Evolutionary conservation across 2,888 invertebrate species (phyloP), one percentile per base, ranked within the genome.

Genomic region (Polydesmus complanatus): DNA sequence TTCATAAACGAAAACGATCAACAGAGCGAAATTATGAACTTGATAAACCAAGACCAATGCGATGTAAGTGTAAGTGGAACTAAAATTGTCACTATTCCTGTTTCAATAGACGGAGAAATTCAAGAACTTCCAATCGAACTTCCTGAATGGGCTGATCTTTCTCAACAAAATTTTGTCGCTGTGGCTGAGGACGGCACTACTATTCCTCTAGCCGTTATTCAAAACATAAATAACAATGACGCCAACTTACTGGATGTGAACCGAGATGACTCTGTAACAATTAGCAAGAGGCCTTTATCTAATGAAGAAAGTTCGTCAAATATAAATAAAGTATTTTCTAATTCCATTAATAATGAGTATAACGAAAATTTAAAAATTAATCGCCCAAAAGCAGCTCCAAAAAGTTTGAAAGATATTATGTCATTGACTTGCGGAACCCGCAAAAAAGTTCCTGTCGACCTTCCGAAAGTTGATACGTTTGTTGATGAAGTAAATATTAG

Each of bases 111-210:
- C 8, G 51, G 27, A n/a, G 47, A 27, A n/a, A 27, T 51, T 18
- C 58, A 58, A 25, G 25, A 58, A 22, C n/a, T 58, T 27, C 58
- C 58, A 14, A 51, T 58, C 21, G 50, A 58, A 51, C n/a, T 58
- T n/a, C 27, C 58, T 8, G 58, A 58, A 23, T 58, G 58, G 58
- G 50, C 58, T 3, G 52, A 58, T n/a, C 19, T 58, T 21, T 18
- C 26, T 14, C 11, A 22, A 8, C 51, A 58, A 18, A 26, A n/a
- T 47, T 26, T 58, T 8, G 58, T 58, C 23, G 58, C 58, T 11
- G 27, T 58, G 14, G 27, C 58, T 14, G 58, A 58, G 26, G 58
- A 58, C n/a, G 58, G 58, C 23, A 58, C 51, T 21, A 49, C 50
- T 3, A 51, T 58, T 23, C 58, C 58, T 11, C 52, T 58, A n/a